These are phyloP conservation scores for Paralichthys olivaceus DNA, from an alignment of 2,113 vertebrate species.

Conservation along the genomic window DNA sequence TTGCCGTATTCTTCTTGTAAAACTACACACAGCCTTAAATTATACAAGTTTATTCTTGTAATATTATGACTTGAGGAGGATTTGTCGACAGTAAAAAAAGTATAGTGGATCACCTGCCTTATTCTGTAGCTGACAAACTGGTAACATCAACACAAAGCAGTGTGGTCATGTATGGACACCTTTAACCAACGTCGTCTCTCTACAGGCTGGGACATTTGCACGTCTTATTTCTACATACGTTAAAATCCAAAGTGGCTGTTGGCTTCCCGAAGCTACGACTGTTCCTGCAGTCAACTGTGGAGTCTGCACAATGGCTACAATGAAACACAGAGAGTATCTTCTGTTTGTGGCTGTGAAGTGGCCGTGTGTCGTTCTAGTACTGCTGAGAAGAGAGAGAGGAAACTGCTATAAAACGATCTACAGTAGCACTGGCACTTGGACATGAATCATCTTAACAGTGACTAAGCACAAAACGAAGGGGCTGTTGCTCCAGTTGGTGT, in stretches of 20 bases:
- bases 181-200: background rate
- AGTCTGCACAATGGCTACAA: constrained; percentile 36
- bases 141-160: constrained; percentile 2
- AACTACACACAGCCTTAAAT: too few relatives aligned
- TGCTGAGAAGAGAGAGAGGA: constrained; percentile 34
- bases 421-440: constrained; percentile 69
- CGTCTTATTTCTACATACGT: constrained; percentile 3
- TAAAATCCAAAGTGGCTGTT: constrained; percentile 11
- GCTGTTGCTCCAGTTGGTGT: constrained; percentile 49
- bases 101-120: background rate
- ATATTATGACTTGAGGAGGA: background rate
- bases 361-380: constrained; percentile 42
- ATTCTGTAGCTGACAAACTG: background rate
- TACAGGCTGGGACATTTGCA: constrained; percentile 11
- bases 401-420: constrained; percentile 61
- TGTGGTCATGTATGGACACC: background rate
- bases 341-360: constrained; percentile 28
- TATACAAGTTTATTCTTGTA: too few relatives aligned
- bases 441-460: constrained; percentile 68
- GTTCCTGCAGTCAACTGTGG: constrained; percentile 15
- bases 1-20: too few relatives aligned
- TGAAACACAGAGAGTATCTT: constrained; percentile 34
- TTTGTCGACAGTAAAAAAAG: constrained; percentile 1
- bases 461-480: constrained; percentile 67
- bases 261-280: constrained; percentile 32